phyloP scores from a whole-genome alignment of 2,888 invertebrate genomes.

The Mythimna pallens region DNA sequence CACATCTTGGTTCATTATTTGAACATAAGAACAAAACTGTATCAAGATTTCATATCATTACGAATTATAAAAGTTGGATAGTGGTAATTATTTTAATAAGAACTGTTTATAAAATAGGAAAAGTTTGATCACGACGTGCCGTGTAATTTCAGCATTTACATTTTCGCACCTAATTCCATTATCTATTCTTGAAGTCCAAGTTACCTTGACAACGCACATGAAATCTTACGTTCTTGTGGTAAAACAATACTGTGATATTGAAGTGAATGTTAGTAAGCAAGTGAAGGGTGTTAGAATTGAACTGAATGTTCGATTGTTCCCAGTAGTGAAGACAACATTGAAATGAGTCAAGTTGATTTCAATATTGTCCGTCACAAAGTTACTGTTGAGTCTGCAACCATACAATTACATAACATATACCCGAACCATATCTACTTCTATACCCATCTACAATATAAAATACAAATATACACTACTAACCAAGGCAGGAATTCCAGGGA shows the following conservation, averaged over 20 bases:
- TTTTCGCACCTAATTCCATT: constrained; percentile 86
- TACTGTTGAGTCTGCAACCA: constrained; percentile 64
- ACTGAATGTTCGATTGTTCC: constrained; percentile 60
- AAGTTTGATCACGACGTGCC: constrained; percentile 70
- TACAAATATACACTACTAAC: constrained; percentile 92
- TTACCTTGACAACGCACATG: constrained; percentile 78
- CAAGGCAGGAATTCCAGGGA: constrained; percentile 95
- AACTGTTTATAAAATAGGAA: constrained; percentile 68
- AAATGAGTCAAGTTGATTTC: constrained; percentile 64
- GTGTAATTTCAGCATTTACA: constrained; percentile 86
- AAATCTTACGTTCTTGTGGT: constrained; percentile 68
- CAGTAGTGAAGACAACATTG: constrained; percentile 65
- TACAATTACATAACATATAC: constrained; percentile 65
- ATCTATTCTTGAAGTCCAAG: constrained; percentile 91
- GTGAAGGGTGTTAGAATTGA: constrained; percentile 75
- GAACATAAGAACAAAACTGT: constrained; percentile 33
- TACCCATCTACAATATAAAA: constrained; percentile 79
- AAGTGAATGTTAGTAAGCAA: constrained; percentile 87
- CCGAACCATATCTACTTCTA: constrained; percentile 68
- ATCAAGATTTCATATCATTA: constrained; percentile 47
- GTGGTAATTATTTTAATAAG: constrained; percentile 8
- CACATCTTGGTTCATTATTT: constrained; percentile 26
- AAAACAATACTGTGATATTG: constrained; percentile 77
- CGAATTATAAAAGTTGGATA: constrained; percentile 41
- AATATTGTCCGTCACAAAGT: constrained; percentile 55